phyloP scores from a whole-genome alignment of 1,140 invertebrate genomes.

The Heliothis virescens region DNA sequence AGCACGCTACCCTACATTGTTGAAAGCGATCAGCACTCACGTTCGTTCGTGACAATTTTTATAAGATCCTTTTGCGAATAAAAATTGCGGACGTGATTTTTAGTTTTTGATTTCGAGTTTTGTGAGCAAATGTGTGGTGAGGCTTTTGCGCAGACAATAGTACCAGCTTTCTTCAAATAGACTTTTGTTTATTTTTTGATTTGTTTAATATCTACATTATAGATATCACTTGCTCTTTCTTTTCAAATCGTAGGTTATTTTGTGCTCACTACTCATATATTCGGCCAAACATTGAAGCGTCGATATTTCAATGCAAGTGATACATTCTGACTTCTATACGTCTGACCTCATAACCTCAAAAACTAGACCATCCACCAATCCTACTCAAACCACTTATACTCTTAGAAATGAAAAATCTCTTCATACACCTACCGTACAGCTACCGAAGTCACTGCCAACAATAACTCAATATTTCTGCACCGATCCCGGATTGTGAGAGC shows the following conservation, averaged over 20 bases:
- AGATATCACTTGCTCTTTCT: no score
- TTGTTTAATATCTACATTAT: no score
- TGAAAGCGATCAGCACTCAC: conserved; percentile 22
- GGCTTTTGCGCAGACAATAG: neutral
- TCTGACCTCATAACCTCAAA: neutral
- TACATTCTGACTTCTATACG: neutral
- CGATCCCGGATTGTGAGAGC: conserved; percentile 44
- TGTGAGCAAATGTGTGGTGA: neutral
- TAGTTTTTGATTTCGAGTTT: conserved; percentile 10
- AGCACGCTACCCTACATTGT: neutral
- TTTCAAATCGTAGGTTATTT: no score
- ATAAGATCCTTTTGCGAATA: conserved; percentile 8
- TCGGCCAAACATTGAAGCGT: neutral
- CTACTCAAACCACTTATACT: neutral
- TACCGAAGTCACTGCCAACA: conserved; percentile 26
- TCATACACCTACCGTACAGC: conserved; percentile 41
- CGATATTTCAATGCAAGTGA: neutral
- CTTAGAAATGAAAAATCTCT: conserved; percentile 14
- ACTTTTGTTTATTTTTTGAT: no score
- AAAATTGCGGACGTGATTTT: conserved; percentile 23
- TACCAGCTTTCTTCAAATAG: no score
- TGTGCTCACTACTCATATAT: no score
- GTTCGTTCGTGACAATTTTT: conserved; percentile 28
- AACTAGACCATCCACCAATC: neutral
- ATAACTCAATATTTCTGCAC: conserved; percentile 62